phyloP scores from a whole-genome alignment of 2,113 vertebrate genomes.

The Archocentrus centrarchus region DNA sequence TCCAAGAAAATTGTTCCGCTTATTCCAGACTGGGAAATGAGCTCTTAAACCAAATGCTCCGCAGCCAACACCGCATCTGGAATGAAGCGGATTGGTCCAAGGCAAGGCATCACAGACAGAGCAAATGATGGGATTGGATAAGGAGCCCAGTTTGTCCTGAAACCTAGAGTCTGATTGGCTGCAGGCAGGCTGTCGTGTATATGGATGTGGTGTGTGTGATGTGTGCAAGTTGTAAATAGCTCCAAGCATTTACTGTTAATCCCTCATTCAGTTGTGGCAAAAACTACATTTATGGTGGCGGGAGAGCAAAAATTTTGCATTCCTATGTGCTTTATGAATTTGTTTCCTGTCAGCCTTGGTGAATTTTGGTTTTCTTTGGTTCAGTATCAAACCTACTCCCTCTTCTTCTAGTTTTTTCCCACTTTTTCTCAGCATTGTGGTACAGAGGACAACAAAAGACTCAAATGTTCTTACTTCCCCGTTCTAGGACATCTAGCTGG shows the following conservation, averaged over 20 bases:
- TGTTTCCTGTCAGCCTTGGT: conserved; percentile 53
- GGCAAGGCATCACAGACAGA: conserved; percentile 5
- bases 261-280: conserved; percentile 65
- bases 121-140: conserved; percentile 49
- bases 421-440: not conserved
- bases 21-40: conserved; percentile 73
- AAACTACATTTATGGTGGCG: conserved; percentile 48
- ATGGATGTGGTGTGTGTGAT: conserved; percentile 63
- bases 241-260: conserved; percentile 65
- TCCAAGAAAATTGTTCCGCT: conserved; percentile 66
- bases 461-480: conserved; percentile 46
- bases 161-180: conserved; percentile 52
- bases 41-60: conserved; percentile 65
- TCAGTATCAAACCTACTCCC: conserved; percentile 25
- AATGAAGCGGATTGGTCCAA: conserved; percentile 48
- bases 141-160: conserved; percentile 16
- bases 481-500: conserved; percentile 11
- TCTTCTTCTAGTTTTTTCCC: not conserved
- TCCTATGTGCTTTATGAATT: conserved; percentile 48
- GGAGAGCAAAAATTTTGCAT: conserved; percentile 19
- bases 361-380: conserved; percentile 49
- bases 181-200: conserved; percentile 31
- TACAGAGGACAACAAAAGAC: not conserved
- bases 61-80: conserved; percentile 63
- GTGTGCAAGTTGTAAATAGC: conserved; percentile 75